Evolutionary conservation across 2,797 vertebrate species (phyloP), one percentile per base, ranked within the genome.

Genomic region (Eupleurogrammus muticus): DNA sequence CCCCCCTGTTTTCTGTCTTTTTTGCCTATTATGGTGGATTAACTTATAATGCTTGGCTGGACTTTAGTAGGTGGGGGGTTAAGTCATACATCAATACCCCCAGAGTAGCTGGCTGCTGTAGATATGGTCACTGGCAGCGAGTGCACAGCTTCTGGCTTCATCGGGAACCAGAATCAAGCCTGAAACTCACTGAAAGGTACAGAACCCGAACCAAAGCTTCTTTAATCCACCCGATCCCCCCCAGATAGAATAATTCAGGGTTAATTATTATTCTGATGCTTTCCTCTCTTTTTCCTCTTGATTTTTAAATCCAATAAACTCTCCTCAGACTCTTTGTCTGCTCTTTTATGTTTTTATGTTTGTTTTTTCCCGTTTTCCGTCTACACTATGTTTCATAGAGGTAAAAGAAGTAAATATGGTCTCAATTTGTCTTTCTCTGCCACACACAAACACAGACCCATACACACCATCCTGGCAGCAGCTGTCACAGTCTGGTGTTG

Each of bases 201-300:
- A 79, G 58, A 85, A 91, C 87, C 85, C 79, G 75, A 75, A 82
- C 66, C 79, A 85, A 92, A 91, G 77, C 85, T 57, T 28, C 17
- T 51, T 83, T 91, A 92, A 92, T 92, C 90, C 87, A 55, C 38
- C 68, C 67, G 80, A 92, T 88, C 84, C 91, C 77, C 72, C 60
- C 11, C 59, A 89, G 89, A 90, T 88, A 86, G 83, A 89, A 90
- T 82, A 90, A 90, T 89, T 90, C 84, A 81, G 82, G 87, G 69
- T 88, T 92, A 89, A 92, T 91, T 91, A 89, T 75, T 71, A 87
- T 84, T 86, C 84, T 82, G 73, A 70, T 14, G 59, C 83, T 83
- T 88, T 87, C 72, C 79, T 24, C 72, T n/a, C 48, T 69, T 80
- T 79, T 63, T 79, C 63, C 63, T 50, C 73, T 66, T 79, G 50